Percentiles rank a stretch among this genome's conserved stretches.
These are phyloP conservation scores for Pedionomus torquatus DNA, from an alignment of 2,113 vertebrate genomes.

Conservation along the genomic window DNA sequence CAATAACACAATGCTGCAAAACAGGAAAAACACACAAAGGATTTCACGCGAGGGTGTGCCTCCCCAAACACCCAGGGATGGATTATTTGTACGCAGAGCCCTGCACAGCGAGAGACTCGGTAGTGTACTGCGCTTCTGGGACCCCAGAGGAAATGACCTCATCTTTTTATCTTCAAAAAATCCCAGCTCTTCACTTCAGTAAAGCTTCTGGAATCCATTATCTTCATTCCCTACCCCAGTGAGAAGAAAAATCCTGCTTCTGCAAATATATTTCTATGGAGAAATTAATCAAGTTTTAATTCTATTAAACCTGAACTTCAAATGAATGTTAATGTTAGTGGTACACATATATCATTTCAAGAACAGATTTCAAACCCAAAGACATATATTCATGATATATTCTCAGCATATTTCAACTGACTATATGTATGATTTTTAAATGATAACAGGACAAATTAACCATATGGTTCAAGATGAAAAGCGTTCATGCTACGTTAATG, in stretches of 20 bases:
- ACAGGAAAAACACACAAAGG: not conserved
- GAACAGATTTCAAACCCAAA: not conserved
- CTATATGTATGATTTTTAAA: not conserved
- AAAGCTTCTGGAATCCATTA: not conserved
- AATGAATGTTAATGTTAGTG: rapidly evolving
- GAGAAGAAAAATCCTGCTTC: not conserved
- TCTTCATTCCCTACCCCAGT: not conserved
- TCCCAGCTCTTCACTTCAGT: not conserved
- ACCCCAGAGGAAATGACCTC: not conserved
- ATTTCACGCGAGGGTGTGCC: not conserved
- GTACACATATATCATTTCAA: rapidly evolving
- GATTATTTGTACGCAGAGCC: not conserved
- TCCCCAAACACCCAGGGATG: not conserved
- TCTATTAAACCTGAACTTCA: not conserved
- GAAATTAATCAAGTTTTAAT: too few relatives aligned
- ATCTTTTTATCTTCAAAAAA: not conserved
- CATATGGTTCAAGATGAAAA: not conserved
- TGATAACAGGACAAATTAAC: not conserved
- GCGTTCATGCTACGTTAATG: not conserved
- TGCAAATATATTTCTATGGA: rapidly evolving
- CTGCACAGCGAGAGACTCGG: not conserved
- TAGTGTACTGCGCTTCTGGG: not conserved
- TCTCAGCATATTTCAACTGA: not conserved
- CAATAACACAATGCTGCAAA: rapidly evolving
- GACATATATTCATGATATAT: not conserved